Percentiles rank a stretch among this genome's conserved stretches.
Evolutionary conservation across 2,113 vertebrate species (phyloP).

Genomic region (Microcebus tavaratra): DNA sequence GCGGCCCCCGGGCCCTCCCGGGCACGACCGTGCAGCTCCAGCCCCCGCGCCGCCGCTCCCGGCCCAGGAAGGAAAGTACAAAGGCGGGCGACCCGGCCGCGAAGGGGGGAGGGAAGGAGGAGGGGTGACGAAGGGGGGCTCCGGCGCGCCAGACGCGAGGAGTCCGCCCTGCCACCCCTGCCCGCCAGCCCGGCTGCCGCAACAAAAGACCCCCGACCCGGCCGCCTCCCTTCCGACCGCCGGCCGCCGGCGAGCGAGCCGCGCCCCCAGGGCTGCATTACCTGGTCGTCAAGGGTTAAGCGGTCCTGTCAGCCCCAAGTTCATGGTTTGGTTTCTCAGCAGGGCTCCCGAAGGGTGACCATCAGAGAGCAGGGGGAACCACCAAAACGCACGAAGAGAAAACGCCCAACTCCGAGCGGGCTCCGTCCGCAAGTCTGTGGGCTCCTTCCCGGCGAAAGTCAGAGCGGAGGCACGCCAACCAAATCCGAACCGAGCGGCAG

Average conservation of each 20-base stretch:
- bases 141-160: background rate
- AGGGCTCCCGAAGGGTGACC: background rate
- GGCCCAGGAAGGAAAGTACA: constrained; percentile 60
- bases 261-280: constrained; percentile 56
- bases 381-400: constrained; percentile 49
- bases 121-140: background rate
- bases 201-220: constrained; percentile 70
- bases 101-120: background rate
- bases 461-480: background rate
- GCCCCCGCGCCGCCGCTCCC: background rate
- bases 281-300: constrained; percentile 65
- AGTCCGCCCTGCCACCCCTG: constrained; percentile 40
- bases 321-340: constrained; percentile 64
- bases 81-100: constrained; percentile 51
- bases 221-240: background rate
- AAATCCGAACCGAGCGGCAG: constrained; percentile 37
- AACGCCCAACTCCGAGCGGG: constrained; percentile 58
- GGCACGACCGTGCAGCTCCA: background rate
- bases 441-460: constrained; percentile 35
- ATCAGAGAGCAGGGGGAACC: background rate
- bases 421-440: background rate
- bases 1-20: background rate
- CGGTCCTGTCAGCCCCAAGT: constrained; percentile 72
- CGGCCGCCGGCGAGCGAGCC: background rate
- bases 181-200: constrained; percentile 21